Base-by-base conservation (phyloP, 2,797 vertebrate species). In the Aulostomus chinensis region DNA sequence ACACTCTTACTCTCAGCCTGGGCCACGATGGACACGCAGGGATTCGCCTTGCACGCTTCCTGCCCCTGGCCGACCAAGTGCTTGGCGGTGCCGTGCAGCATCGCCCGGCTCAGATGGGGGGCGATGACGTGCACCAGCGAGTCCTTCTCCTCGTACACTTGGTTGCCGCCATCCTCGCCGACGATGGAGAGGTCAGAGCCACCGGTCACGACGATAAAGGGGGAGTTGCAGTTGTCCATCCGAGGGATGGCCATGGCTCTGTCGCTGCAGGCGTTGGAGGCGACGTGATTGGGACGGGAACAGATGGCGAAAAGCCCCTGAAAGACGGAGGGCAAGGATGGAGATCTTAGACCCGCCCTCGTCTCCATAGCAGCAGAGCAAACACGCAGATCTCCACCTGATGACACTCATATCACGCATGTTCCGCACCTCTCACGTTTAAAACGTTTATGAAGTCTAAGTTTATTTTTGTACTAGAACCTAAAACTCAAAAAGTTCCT, bases 1-100 rank as follows among this genome's bases (percentile, higher is more conserved):
- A n/a, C n/a, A n/a, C n/a, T 62, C 94, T 94, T 84, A 98, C 95
- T 93, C 76, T 96, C 92, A 7, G 94, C 93, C 73, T 97, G 94
- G 26, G 94, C 93, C 1, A 97, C 94, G 63, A 97, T 93, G 73
- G 94, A 96, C 18, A 83, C 54, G 1, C 63, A 65, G 10, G 37
- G 30, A 4, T 57, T 14, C 43, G 92, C 68, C 46, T 78, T 7
- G 11, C 9, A 1, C 9, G 15, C 2, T 14, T 12, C n/a, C 7
- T 64, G 28, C 57, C 82, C 31, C 72, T 77, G 80, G 34, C 77
- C 0, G 73, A 85, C 49, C 89, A 86, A 84, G 5, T 93, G 93
- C 52, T 93, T 95, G 74, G 95, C 94, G 1, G 93, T 93, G 80
- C 94, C 94, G 35, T 83, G 92, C 67, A 91, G 92, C 58, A 95